Percentiles rank a stretch among this genome's conserved stretches.
Conservation (phyloP, 2,113 vertebrate species). For the Marmota flaviventris region DNA sequence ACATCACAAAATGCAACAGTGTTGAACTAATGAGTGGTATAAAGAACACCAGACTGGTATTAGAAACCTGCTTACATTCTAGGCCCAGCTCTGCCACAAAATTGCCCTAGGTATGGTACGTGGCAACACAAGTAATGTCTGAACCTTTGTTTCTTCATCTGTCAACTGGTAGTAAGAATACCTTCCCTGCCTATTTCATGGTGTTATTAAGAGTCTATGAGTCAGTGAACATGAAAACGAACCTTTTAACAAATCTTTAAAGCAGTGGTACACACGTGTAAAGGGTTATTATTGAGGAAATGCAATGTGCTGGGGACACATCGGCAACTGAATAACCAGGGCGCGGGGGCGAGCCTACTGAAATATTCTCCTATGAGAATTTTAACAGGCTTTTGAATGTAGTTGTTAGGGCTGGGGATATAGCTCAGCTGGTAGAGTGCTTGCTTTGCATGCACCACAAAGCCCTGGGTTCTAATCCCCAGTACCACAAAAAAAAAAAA, state of each 20-base stretch:
- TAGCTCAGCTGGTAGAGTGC: too few relatives aligned
- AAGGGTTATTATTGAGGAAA: background rate
- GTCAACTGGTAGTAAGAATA: background rate
- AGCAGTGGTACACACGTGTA: background rate
- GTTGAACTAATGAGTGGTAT: background rate
- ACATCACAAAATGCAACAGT: background rate
- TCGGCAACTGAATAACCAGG: background rate
- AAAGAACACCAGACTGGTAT: background rate
- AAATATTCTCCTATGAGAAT: background rate
- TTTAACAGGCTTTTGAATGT: background rate
- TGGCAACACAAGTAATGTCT: background rate
- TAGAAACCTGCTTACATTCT: background rate
- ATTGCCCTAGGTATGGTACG: background rate
- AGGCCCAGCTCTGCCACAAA: background rate
- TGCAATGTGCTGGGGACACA: background rate
- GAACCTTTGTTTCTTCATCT: slow-evolving; percentile 10
- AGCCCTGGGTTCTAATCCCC: too few relatives aligned
- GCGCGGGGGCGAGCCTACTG: background rate
- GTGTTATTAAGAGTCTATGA: background rate
- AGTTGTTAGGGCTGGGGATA: background rate
- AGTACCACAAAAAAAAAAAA: too few relatives aligned
- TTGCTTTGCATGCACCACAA: too few relatives aligned
- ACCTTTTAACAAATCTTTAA: background rate
- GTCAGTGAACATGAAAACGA: background rate
- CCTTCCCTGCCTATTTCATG: background rate